phyloP scores from a whole-genome alignment of 2,888 invertebrate genomes.

The Torymus texanus region DNA sequence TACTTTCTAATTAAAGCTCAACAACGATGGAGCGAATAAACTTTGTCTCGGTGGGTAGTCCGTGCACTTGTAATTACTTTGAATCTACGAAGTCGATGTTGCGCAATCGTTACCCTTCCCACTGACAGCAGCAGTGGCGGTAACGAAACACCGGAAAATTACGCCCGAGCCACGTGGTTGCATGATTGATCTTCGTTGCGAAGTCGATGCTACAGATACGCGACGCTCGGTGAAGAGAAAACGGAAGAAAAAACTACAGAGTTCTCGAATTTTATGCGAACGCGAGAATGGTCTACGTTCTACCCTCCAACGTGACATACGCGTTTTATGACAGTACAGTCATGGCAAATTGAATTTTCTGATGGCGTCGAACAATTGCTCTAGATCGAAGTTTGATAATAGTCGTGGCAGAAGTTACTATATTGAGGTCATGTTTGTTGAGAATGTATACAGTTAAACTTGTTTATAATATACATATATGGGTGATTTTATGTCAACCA shows the following conservation, averaged over 20 bases:
- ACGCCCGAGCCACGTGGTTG: slow-evolving; percentile 8
- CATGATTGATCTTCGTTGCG: slow-evolving; percentile 36
- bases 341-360: no score
- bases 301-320: no score
- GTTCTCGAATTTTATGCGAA: no score
- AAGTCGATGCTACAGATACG: background rate
- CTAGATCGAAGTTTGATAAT: no score
- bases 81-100: background rate
- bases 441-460: no score
- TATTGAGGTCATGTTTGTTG: no score
- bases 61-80: slow-evolving; percentile 24
- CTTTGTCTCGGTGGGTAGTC: background rate
- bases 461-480: no score
- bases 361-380: no score
- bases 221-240: background rate
- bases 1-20: slow-evolving; percentile 49
- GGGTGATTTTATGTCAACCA: no score
- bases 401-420: no score
- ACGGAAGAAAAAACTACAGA: background rate
- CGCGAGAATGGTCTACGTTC: no score
- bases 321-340: no score
- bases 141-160: slow-evolving; percentile 40
- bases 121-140: background rate
- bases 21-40: slow-evolving; percentile 28
- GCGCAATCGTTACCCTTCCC: slow-evolving; percentile 13